Evolutionary conservation across 35 echinoderm and acorn worm genomes (phyloP), one percentile per base, ranked within the genome.

Genomic region (Lytechinus pictus): DNA sequence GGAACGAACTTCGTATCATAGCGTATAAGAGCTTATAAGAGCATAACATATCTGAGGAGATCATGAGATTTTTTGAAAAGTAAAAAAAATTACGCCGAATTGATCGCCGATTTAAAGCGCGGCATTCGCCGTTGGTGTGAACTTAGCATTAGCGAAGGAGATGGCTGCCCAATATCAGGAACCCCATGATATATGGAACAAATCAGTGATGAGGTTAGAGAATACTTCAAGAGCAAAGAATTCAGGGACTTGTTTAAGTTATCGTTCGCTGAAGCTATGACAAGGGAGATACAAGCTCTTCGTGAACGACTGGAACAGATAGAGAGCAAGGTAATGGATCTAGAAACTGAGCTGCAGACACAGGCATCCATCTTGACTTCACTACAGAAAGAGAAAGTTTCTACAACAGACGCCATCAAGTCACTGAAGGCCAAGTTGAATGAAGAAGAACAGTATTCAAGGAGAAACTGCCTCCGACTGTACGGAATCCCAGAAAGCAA

Each of bases 311-410:
- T 89, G 9, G 87, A 89, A 28, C 19, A 89, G 16, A 89, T n/a
- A 89, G 87, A 89, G 87, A 53, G 87, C 16, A 89, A 53, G 52
- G 87, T 89, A 29, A 89, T 8, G 87, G 87, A 89, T 89, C 87
- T 89, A 28, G 87, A 89, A 89, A 89, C 28, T 89, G 87, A 27
- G 87, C 19, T 89, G 2, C 27, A 89, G 4, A 9, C 87, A 44
- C 27, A 89, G 33, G 52, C 87, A 29, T 29, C 87, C 21, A 89
- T 44, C 16, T 29, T 89, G 33, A 89, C 87, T 27, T 89, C 87
- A 44, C 52, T 89, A 89, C 87, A 53, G 52, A 89, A 89, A 28
- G 87, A 89, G 19, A 10, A 5, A 66, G 11, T 16, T 66, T 66
- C 60, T 66, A 66, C 9, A 66, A 16, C 60, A 16, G 60, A 66